A percentile compares a stretch with the other conserved stretches of the same genome.
These are phyloP conservation scores for Heliangelus exortis DNA, from an alignment of 2,797 vertebrate species.

Conservation along the genomic window DNA sequence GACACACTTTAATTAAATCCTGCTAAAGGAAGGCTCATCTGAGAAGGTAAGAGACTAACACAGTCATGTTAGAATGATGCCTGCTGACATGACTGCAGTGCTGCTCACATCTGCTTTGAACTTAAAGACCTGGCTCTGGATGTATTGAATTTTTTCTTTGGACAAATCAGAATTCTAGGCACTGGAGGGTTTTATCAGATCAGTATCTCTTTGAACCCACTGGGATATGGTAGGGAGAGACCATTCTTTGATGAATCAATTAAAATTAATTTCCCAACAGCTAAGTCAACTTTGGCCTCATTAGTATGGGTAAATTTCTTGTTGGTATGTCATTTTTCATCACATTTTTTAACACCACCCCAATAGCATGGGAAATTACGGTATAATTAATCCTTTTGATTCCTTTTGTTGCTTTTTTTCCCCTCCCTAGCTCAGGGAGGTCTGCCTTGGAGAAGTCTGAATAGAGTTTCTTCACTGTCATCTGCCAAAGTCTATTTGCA, in stretches of 20 bases:
- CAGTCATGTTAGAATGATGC: neutral
- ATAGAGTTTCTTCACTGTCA: neutral
- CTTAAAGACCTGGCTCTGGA: neutral
- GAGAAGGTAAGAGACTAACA: neutral
- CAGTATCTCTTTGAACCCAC: neutral
- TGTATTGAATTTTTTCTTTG: neutral
- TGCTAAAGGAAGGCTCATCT: neutral
- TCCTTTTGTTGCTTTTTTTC: too few species aligned
- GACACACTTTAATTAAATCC: neutral
- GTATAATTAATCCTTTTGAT: neutral
- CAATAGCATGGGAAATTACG: neutral
- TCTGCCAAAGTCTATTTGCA: neutral
- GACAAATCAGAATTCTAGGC: neutral
- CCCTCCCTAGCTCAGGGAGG: neutral
- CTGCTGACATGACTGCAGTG: neutral
- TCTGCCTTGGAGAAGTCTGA: neutral
- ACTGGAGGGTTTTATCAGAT: neutral
- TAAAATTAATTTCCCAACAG: constrained; percentile 1
- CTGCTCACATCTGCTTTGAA: neutral
- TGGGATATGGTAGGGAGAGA: neutral
- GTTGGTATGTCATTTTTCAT: neutral
- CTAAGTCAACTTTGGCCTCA: neutral
- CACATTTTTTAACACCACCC: neutral
- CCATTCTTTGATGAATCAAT: neutral
- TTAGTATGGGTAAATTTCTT: neutral